phyloP scores from a whole-genome alignment of 2,888 invertebrate genomes.

The Boloria selene region DNA sequence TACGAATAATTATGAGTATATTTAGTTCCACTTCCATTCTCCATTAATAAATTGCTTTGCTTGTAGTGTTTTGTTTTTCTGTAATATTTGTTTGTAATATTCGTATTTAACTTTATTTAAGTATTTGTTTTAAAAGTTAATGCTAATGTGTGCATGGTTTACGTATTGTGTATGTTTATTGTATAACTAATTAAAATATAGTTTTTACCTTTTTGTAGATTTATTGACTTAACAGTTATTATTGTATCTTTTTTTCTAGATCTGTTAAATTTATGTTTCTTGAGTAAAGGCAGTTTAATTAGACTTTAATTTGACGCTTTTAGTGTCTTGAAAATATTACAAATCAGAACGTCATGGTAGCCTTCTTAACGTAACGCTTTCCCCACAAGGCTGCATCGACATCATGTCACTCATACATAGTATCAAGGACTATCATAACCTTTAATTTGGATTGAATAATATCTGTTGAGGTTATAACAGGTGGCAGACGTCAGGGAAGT shows the following conservation, averaged over 20 bases:
- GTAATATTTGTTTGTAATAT: constrained; percentile 10
- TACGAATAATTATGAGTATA: not conserved
- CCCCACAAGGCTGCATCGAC: constrained; percentile 41
- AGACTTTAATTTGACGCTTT: constrained; percentile 1
- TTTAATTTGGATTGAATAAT: constrained; percentile 42
- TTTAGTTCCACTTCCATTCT: constrained; percentile 31
- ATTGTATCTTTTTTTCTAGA: no score
- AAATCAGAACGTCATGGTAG: constrained; percentile 18
- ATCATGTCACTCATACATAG: constrained; percentile 32
- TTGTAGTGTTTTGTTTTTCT: constrained; percentile 10
- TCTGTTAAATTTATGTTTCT: not conserved
- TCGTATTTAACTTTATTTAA: not conserved
- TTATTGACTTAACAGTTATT: no score
- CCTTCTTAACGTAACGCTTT: constrained; percentile 29
- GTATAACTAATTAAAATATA: no score
- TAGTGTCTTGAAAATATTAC: constrained; percentile 11
- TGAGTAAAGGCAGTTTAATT: not conserved
- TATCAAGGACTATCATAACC: constrained; percentile 19
- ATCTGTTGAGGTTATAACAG: constrained; percentile 52
- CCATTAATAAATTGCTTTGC: constrained; percentile 35
- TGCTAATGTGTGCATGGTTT: not conserved
- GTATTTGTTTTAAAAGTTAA: not conserved
- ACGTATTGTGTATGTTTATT: constrained; percentile 11
- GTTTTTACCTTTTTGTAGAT: no score
- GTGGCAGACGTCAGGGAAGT: constrained; percentile 96